phyloP scores from a whole-genome alignment of 2,113 vertebrate species.

The Hylia prasina region DNA sequence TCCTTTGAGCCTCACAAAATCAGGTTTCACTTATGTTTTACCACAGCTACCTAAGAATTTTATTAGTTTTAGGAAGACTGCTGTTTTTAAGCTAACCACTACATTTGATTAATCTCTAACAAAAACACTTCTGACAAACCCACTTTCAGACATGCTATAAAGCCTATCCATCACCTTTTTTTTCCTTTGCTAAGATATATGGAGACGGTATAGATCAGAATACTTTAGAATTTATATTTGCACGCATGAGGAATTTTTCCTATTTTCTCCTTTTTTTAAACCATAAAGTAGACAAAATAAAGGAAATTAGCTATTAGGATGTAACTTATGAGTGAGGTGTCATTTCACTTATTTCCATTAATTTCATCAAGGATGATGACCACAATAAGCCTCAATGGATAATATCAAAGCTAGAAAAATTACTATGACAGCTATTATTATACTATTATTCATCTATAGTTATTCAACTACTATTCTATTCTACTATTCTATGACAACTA shows the following conservation, averaged over 20 bases:
- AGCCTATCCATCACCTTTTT: neutral
- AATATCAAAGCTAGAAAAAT: neutral
- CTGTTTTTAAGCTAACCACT: neutral
- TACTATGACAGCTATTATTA: neutral
- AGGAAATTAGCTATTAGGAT: neutral
- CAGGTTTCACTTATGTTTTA: neutral
- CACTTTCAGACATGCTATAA: neutral
- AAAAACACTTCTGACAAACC: neutral
- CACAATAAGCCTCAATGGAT: neutral
- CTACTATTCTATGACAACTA: neutral
- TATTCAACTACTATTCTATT: too few species aligned
- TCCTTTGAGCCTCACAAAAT: neutral
- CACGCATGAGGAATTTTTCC: rapidly evolving
- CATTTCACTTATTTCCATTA: neutral
- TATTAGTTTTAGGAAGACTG: neutral
- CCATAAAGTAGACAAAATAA: neutral
- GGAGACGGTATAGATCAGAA: neutral
- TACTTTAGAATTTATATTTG: neutral
- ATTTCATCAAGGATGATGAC: neutral
- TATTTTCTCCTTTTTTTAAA: neutral
- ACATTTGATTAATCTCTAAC: neutral
- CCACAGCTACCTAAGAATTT: neutral
- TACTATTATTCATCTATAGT: neutral
- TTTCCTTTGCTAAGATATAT: neutral
- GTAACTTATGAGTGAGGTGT: neutral